Percentiles rank a stretch among this genome's conserved stretches.
phyloP scores from a whole-genome alignment of 2,113 vertebrate species.

The Chloropsis cyanopogon region DNA sequence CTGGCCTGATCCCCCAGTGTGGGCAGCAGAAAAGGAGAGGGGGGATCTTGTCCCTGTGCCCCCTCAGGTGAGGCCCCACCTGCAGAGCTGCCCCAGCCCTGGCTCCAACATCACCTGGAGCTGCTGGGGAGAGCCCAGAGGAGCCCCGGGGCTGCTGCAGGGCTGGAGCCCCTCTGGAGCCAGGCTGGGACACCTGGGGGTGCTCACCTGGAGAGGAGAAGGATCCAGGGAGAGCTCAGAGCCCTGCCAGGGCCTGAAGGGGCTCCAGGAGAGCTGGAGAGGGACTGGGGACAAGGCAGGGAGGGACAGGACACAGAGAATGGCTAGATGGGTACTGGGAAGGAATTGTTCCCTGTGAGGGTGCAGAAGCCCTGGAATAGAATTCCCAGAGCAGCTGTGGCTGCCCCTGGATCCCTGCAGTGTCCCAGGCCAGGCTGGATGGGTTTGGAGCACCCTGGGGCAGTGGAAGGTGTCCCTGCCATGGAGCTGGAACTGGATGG shows the following conservation, averaged over 20 bases:
- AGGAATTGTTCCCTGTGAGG: not conserved
- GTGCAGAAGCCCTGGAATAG: fast-evolving
- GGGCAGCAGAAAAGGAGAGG: not conserved
- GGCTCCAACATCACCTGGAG: fast-evolving
- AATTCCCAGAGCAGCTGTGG: not conserved
- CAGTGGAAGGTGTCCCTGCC: not conserved
- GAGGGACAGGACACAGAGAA: not conserved
- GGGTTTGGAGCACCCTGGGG: not conserved
- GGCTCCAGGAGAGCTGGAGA: not conserved
- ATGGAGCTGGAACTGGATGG: not conserved
- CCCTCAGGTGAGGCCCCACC: not conserved
- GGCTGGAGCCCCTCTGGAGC: not conserved
- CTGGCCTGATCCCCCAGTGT: not conserved
- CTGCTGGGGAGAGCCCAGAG: not conserved
- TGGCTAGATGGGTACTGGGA: not conserved
- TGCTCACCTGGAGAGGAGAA: not conserved
- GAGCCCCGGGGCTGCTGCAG: fast-evolving
- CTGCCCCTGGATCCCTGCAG: not conserved
- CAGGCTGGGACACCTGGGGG: not conserved
- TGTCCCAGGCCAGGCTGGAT: not conserved
- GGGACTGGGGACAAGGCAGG: not conserved
- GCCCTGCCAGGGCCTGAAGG: not conserved
- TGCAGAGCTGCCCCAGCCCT: not conserved
- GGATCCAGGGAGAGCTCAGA: not conserved
- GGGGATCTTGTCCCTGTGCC: not conserved